phyloP scores from a whole-genome alignment of 2,888 invertebrate genomes.

The Drosophila setosimentum region DNA sequence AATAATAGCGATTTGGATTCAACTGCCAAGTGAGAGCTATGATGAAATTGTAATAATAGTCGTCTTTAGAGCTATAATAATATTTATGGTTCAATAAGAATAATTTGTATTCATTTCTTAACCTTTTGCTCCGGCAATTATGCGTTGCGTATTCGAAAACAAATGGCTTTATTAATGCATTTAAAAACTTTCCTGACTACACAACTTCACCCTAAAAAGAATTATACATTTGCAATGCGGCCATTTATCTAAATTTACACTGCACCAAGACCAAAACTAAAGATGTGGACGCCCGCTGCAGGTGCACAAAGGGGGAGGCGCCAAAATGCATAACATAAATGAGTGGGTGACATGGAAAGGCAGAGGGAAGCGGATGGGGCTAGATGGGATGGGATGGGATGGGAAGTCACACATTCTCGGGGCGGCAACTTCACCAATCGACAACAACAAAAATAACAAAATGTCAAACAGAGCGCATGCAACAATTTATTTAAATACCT shows the following conservation, averaged over 20 bases:
- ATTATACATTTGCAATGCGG: conserved; percentile 55
- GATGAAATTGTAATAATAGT: background rate
- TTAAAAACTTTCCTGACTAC: conserved; percentile 33
- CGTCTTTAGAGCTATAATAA: background rate
- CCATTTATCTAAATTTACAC: conserved; percentile 61
- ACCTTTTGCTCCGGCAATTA: conserved; percentile 64
- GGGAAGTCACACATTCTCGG: conserved; percentile 16
- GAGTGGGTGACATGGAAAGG: conserved; percentile 46
- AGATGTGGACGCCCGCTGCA: conserved; percentile 38
- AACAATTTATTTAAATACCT: conserved; percentile 82
- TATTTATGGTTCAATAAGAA: conserved; percentile 21
- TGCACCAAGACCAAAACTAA: conserved; percentile 16
- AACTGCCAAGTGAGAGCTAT: background rate
- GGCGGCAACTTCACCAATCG: conserved; percentile 69
- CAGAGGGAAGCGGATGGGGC: background rate
- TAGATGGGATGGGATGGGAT: conserved; percentile 4
- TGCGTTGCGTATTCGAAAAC: conserved; percentile 21
- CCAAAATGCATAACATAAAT: conserved; percentile 47
- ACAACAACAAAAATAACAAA: conserved; percentile 75
- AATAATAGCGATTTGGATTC: background rate
- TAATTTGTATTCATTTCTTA: conserved; percentile 52
- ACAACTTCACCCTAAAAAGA: conserved; percentile 45
- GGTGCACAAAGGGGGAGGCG: conserved; percentile 50
- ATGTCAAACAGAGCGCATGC: conserved; percentile 81
- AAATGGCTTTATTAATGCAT: conserved; percentile 61